Conservation (phyloP, 2,888 invertebrate species). For the Shargacucullia verbasci region DNA sequence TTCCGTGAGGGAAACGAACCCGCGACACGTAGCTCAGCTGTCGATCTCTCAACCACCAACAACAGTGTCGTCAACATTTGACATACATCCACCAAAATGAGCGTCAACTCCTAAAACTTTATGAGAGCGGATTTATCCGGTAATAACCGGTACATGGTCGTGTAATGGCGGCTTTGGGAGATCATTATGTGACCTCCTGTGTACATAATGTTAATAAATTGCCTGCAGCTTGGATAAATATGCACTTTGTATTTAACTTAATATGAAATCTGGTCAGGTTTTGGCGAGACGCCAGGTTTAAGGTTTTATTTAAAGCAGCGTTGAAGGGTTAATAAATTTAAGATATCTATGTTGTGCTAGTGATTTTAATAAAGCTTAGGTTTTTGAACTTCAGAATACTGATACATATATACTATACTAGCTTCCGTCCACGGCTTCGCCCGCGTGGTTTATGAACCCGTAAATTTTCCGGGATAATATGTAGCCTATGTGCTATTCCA, state of each 20-base stretch:
- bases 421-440: no score
- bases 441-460: no score
- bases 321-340: conserved; percentile 21
- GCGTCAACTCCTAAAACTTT: conserved; percentile 60
- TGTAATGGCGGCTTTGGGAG: conserved; percentile 54
- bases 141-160: conserved; percentile 48
- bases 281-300: conserved; percentile 43
- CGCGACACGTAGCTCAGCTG: no score
- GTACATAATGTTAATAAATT: conserved; percentile 44
- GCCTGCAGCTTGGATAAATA: conserved; percentile 50
- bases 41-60: no score
- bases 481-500: no score
- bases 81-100: conserved; percentile 31
- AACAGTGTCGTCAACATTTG: conserved; percentile 21
- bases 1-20: no score
- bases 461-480: no score
- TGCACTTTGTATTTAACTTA: conserved; percentile 41
- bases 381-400: no score
- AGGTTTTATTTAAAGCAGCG: conserved; percentile 28
- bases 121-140: conserved; percentile 51
- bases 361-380: no score
- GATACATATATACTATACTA: no score
- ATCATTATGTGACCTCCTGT: conserved; percentile 56
- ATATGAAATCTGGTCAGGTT: conserved; percentile 29
- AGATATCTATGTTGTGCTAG: no score